Evolutionary conservation across 2,113 vertebrate genomes (phyloP).

Genomic region (Ailuropoda melanoleuca): DNA sequence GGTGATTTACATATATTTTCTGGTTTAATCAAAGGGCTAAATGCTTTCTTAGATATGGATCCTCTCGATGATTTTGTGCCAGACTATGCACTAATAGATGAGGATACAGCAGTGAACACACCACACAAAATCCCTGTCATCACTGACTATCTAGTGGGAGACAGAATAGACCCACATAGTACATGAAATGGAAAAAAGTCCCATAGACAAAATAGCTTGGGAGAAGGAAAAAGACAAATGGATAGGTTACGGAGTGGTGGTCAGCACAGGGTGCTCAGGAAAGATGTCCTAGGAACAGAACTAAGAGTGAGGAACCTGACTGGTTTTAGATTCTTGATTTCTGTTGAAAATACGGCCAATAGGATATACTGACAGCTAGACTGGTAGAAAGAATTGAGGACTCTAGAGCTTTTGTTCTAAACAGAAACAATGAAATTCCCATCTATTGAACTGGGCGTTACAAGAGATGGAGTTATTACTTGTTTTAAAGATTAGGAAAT

Average conservation of each 20-base stretch:
- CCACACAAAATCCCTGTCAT: not conserved
- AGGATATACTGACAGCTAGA: not conserved
- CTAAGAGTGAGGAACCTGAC: not conserved
- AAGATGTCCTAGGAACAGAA: not conserved
- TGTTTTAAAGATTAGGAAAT: not conserved
- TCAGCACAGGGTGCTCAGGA: not conserved
- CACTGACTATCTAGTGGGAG: not conserved
- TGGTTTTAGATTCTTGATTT: not conserved
- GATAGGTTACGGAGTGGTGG: not conserved
- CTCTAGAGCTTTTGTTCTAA: not conserved
- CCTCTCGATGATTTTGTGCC: not conserved
- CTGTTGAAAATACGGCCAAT: not conserved
- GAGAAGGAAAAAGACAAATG: not conserved
- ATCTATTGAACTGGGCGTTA: not conserved
- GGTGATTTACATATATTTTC: conserved; percentile 21
- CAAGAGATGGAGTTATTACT: not conserved
- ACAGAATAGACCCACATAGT: not conserved
- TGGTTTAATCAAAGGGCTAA: conserved; percentile 9
- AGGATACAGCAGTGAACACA: not conserved
- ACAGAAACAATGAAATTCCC: not conserved
- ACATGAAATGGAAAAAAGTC: not conserved
- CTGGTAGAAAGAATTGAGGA: not conserved
- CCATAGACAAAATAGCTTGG: not conserved
- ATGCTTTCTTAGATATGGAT: not conserved
- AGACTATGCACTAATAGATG: not conserved